Evolutionary conservation across 2,113 vertebrate species (phyloP), one percentile per base, ranked within the genome.

Genomic region (Prolemur simus): DNA sequence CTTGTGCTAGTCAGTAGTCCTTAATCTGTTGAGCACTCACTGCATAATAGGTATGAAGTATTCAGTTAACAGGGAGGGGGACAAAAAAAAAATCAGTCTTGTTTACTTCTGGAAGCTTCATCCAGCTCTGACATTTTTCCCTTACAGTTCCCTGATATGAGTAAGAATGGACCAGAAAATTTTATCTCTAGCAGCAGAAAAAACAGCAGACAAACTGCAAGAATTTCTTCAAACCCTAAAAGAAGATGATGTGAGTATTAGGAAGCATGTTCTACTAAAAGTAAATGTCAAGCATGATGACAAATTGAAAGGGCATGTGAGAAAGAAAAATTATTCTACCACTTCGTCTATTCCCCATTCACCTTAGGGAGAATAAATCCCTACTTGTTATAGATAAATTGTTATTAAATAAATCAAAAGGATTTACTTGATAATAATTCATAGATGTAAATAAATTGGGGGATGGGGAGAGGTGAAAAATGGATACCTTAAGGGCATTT

Each of bases 161-260:
- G 68, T 93, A 58, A 80, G 0, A 29, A 98, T 98, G 98, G 98
- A 98, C 78, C 95, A 98, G 96, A 98, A 98, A 94, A 98, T 99
- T 96, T 94, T 99, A 84, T 92, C 96, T 63, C 84, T 99, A 63
- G 98, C 98, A 92, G 96, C 98, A 60, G 97, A 98, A 45, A 98
- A 98, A 91, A 63, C 88, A 82, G 13, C 93, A 20, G 98, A 98
- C 47, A 84, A 54, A 77, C 98, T 99, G 15, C 98, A 97, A 95
- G 91, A 98, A 25, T 98, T 98, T 78, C 98, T 99, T 95, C 96
- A 98, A 73, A 94, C 60, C 49, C 56, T 98, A 89, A 86, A 93
- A 73, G 98, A 98, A 49, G 73, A 95, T 80, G 98, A 99, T 87
- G 99, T 98, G 96, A 98, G 97, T 97, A 91, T 76, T 21, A 4